Evolutionary conservation across 2,113 vertebrate genomes (phyloP).

Genomic region (human (Homo sapiens)): GRCh38 chrX:86389001-86389500

Average conservation of each 20-base stretch:
- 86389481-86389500: conserved; percentile 84
- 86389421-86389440: conserved; percentile 87
- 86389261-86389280: conserved; percentile 6
- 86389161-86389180: conserved; percentile 20
- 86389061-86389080: not conserved
- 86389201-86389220: not conserved
- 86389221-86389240: not conserved
- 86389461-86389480: conserved; percentile 86
- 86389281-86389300: not conserved
- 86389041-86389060: not conserved
- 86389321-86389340: not conserved
- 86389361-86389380: not conserved
- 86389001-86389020: not conserved
- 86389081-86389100: conserved; percentile 35
- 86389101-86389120: not conserved
- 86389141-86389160: not conserved
- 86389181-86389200: not conserved
- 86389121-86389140: not conserved
- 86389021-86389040: not conserved
- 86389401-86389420: conserved; percentile 77
- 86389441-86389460: conserved; percentile 83
- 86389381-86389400: not conserved
- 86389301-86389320: conserved; percentile 15
- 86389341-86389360: not conserved
- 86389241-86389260: conserved; percentile 3